phyloP scores from a whole-genome alignment of 2,797 vertebrate genomes.

The Stomatorhinus walkeri region DNA sequence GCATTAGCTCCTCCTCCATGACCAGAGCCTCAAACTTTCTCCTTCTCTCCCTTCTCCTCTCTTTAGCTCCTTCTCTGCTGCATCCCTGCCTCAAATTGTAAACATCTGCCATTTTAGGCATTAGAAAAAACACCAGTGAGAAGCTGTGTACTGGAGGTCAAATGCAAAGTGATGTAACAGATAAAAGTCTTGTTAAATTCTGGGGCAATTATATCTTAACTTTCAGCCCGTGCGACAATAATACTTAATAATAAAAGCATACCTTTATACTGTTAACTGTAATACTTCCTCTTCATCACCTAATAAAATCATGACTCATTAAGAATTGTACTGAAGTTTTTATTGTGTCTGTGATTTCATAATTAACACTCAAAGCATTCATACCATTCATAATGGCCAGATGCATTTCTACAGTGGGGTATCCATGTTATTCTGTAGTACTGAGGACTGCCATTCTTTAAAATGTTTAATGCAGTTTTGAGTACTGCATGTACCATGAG shows the following conservation, averaged over 20 bases:
- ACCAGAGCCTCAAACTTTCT: neutral
- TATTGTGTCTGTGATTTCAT: neutral
- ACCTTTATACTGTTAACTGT: neutral
- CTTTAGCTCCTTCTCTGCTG: constrained; percentile 8
- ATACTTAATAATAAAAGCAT: neutral
- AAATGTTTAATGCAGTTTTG: neutral
- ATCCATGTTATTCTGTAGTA: neutral
- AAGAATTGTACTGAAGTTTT: neutral
- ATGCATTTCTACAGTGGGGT: neutral
- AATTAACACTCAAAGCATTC: neutral
- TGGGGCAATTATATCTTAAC: neutral
- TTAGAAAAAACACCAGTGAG: neutral
- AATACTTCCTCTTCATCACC: neutral
- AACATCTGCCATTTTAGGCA: constrained; percentile 35
- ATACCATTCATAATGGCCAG: neutral
- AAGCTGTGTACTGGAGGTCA: neutral
- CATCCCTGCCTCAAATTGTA: constrained; percentile 54
- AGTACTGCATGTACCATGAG: neutral
- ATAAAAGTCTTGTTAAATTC: neutral
- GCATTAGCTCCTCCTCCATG: neutral
- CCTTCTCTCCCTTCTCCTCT: constrained; percentile 28
- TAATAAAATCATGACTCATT: neutral
- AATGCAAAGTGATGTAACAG: neutral
- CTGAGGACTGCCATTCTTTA: neutral
- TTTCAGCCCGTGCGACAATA: neutral